Evolutionary conservation across 2,113 vertebrate species (phyloP), one percentile per base, ranked within the genome.

Genomic region (Psammodynastes pulverulentus): DNA sequence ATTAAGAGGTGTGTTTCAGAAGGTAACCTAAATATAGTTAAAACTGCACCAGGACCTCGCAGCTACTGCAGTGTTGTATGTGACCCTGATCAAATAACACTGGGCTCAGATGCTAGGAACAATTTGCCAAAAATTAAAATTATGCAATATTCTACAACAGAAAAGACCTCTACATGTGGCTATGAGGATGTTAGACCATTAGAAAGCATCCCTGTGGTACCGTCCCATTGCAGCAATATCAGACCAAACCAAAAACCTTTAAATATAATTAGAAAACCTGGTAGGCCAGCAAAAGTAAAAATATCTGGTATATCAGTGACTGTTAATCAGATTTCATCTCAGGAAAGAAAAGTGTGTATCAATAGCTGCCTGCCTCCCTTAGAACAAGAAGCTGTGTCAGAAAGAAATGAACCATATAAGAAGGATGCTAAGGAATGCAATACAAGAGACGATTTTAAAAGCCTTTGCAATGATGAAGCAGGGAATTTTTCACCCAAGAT

Each of bases 301-400:
- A 98, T 99, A 91, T 99, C 99, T 4, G 99, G 99, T 89, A 99
- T 99, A 95, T 99, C 98, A 26, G 98, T 99, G 93, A 99, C 99
- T 56, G 96, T 99, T 94, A 98, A 97, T 54, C 98, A 98, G 89
- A 96, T 98, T 93, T 98, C 99, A 93, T 98, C 99, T 95, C 97
- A 98, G 93, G 98, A 98, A 95, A 98, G 98, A 90, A 98, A 98
- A 97, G 98, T 99, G 94, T 98, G 97, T 94, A 97, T 99, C 79
- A 98, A 97, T 92, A 98, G 97, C 79, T 97, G 98, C 34, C 95
- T 97, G 93, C 97, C 96, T 94, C 97, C 97, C 95, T 96, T 97
- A 62, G 96, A 97, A 34, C 96, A 96, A 93, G 97, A 96, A 39
- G 94, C n/a, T 39, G 26, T 72, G 4, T 94, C 95, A 95, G 97